Conservation (phyloP, 2,113 vertebrate genomes). For the Desmodus rotundus region DNA sequence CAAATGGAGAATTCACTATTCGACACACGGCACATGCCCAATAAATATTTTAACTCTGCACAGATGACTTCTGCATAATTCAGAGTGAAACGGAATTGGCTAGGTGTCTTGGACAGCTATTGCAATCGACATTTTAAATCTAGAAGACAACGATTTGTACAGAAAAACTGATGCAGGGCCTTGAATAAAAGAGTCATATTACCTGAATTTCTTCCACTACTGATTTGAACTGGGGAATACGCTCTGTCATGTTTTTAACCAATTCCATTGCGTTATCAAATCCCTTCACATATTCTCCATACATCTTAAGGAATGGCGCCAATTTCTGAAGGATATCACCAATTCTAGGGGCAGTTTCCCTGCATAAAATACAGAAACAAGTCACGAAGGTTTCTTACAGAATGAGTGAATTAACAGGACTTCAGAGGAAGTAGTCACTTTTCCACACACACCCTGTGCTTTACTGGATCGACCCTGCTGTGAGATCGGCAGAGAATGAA, state of each 20-base stretch:
- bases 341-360: conserved; percentile 89
- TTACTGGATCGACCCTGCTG: neutral
- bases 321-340: conserved; percentile 97
- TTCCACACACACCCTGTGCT: neutral
- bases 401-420: neutral
- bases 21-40: neutral
- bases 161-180: neutral
- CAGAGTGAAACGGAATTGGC: neutral
- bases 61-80: neutral
- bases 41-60: neutral
- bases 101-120: neutral
- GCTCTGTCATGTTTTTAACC: conserved; percentile 93
- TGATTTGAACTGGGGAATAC: conserved; percentile 92
- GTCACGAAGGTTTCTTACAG: neutral
- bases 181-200: neutral
- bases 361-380: conserved; percentile 67
- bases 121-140: neutral
- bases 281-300: conserved; percentile 95
- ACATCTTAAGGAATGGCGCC: conserved; percentile 99
- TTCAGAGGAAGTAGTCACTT: neutral
- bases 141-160: neutral
- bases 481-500: neutral
- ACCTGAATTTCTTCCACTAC: conserved; percentile 96
- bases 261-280: conserved; percentile 97
- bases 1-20: neutral